Conservation (phyloP, 2,113 vertebrate genomes). For the Nycticryphes semicollaris region DNA sequence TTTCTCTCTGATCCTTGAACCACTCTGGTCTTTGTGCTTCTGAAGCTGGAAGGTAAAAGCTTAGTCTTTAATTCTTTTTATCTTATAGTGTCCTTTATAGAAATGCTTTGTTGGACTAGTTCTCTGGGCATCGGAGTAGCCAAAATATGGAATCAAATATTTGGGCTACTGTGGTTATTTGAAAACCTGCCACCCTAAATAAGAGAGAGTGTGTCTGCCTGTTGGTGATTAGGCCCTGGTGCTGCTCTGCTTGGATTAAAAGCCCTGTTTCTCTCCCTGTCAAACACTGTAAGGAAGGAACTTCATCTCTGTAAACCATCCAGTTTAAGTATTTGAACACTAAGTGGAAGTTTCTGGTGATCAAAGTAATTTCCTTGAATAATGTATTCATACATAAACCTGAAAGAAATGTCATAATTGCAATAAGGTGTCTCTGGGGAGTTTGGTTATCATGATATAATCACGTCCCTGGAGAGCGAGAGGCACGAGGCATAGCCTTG, state of each 20-base stretch:
- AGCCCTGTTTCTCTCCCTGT: conserved; percentile 40
- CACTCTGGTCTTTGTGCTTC: rapidly evolving
- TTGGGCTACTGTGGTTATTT: neutral
- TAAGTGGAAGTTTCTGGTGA: conserved; percentile 73
- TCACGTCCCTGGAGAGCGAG: conserved; percentile 48
- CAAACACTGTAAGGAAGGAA: conserved; percentile 53
- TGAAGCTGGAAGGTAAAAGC: neutral
- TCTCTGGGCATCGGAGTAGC: neutral
- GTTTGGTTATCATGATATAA: conserved; percentile 71
- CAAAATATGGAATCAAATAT: neutral
- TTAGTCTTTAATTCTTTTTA: neutral
- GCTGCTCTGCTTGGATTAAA: conserved; percentile 16
- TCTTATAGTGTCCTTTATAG: neutral
- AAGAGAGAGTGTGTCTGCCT: neutral
- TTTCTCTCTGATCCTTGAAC: neutral
- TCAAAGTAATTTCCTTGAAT: conserved; percentile 72
- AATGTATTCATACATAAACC: conserved; percentile 72
- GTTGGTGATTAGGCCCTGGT: neutral
- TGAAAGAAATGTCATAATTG: conserved; percentile 75
- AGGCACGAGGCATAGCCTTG: conserved; percentile 59
- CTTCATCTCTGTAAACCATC: conserved; percentile 63
- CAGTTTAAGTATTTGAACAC: conserved; percentile 70
- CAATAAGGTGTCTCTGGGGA: conserved; percentile 69
- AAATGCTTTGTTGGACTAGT: neutral
- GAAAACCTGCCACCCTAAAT: neutral